Base-by-base conservation (phyloP, 2,797 vertebrate genomes). In the Morus bassanus region DNA sequence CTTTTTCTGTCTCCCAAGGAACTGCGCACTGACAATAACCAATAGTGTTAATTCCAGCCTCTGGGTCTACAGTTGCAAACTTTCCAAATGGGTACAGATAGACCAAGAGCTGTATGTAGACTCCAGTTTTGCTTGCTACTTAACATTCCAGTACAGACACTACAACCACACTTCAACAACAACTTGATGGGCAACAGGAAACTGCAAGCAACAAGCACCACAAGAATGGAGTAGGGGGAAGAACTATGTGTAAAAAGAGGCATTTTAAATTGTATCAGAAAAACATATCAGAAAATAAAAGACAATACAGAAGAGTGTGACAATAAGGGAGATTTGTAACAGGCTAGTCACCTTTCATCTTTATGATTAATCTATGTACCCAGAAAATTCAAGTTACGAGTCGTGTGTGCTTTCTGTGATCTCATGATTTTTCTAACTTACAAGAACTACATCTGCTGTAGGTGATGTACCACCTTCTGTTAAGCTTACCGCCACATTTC, bases 331-430 rank as follows among this genome's bases (percentile, higher is more conserved):
- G 37, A 64, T 53, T 14, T 56, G 19, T 1, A 10, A n/a, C 25
- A 84, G 56, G 6, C 23, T 65, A 14, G 22, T 75, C 9, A 28
- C 11, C 18, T 59, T 33, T 88, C 39, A 24, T 30, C 31, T 86
- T 63, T 46, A 30, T 9, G 14, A 54, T 25, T 50, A 67, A 5
- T 9, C 16, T 57, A 10, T 11, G 41, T 35, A 68, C 18, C 33
- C 33, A 65, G 14, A 46, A 94, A 80, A 74, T 15, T 37, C 21
- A 60, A 70, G 63, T 60, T 65, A 65, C 1, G 1, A 18, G 25
- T 17, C 0, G 0, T 22, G 0, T 18, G 19, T 28, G 46, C 16
- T 67, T 85, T 81, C 65, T 76, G 67, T 25, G 16, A 73, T 79
- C 22, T 60, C 41, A 48, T 11, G 54, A 78, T 33, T 78, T 79